phyloP scores from a whole-genome alignment of 1,140 invertebrate genomes.

The Macrotrachela quadricornifera region DNA sequence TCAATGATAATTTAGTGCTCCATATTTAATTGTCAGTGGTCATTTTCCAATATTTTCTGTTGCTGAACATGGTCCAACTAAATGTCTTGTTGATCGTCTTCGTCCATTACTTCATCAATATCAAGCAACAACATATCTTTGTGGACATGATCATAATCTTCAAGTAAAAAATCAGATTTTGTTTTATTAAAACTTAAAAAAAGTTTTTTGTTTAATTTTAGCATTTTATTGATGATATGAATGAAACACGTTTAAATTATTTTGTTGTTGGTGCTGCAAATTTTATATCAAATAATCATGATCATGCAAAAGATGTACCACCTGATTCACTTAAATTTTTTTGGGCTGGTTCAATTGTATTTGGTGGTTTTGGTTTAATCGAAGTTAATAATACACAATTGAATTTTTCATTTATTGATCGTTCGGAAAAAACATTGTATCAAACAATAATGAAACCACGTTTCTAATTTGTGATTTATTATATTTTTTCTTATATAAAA shows the following conservation, averaged over 20 bases:
- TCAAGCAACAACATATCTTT: constrained; percentile 31
- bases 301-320: constrained; percentile 21
- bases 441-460: no score
- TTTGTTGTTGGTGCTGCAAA: constrained; percentile 27
- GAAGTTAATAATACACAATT: no score
- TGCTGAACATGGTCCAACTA: constrained; percentile 31
- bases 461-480: no score
- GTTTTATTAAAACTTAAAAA: not conserved
- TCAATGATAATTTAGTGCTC: constrained; percentile 25
- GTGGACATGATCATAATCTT: constrained; percentile 34
- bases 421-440: no score
- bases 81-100: constrained; percentile 27
- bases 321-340: constrained; percentile 17
- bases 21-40: constrained; percentile 34
- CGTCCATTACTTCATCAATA: constrained; percentile 31
- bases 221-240: not conserved
- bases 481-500: no score
- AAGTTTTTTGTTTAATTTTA: no score
- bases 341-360: no score
- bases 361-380: no score
- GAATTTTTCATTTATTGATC: no score
- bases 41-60: constrained; percentile 37
- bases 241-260: constrained; percentile 20
- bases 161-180: constrained; percentile 19
- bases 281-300: constrained; percentile 20